Evolutionary conservation across 2,113 vertebrate species (phyloP).

Genomic region (Pungitius pungitius): DNA sequence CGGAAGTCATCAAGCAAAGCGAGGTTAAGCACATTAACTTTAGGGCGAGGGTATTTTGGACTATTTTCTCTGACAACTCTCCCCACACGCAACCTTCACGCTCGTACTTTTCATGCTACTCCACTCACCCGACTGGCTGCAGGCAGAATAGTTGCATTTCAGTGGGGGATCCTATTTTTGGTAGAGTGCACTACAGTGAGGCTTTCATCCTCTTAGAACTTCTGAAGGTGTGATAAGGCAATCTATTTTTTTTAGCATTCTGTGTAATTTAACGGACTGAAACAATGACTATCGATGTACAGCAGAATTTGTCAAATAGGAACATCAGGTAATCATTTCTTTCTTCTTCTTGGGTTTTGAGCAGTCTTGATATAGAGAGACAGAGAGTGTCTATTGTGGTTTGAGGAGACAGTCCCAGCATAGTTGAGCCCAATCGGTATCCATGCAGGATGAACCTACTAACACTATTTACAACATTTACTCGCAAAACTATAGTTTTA

Average conservation of each 20-base stretch:
- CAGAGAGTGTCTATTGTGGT: constrained; percentile 69
- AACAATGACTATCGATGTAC: constrained; percentile 16
- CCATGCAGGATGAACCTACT: constrained; percentile 89
- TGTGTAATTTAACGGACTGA: constrained; percentile 36
- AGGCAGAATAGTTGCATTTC: constrained; percentile 70
- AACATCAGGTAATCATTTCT: constrained; percentile 10
- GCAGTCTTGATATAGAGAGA: constrained; percentile 56
- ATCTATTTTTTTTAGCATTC: constrained; percentile 34
- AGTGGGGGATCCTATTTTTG: constrained; percentile 71
- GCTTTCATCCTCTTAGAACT: constrained; percentile 38
- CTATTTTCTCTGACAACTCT: constrained; percentile 66
- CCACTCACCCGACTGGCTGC: constrained; percentile 59
- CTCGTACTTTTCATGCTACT: constrained; percentile 49
- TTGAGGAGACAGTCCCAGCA: constrained; percentile 58
- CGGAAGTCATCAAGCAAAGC: constrained; percentile 49
- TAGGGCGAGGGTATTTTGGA: constrained; percentile 75
- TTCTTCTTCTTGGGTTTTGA: constrained; percentile 44
- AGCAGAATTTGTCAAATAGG: constrained; percentile 36
- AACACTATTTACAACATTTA: constrained; percentile 93
- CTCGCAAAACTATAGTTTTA: constrained; percentile 75
- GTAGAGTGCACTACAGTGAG: constrained; percentile 49
- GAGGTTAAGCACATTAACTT: constrained; percentile 57
- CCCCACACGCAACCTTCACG: constrained; percentile 43
- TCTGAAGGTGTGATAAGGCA: constrained; percentile 46
- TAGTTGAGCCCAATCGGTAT: constrained; percentile 86